Conservation (phyloP, 2,113 vertebrate species). For the Tilapia sparmanii region DNA sequence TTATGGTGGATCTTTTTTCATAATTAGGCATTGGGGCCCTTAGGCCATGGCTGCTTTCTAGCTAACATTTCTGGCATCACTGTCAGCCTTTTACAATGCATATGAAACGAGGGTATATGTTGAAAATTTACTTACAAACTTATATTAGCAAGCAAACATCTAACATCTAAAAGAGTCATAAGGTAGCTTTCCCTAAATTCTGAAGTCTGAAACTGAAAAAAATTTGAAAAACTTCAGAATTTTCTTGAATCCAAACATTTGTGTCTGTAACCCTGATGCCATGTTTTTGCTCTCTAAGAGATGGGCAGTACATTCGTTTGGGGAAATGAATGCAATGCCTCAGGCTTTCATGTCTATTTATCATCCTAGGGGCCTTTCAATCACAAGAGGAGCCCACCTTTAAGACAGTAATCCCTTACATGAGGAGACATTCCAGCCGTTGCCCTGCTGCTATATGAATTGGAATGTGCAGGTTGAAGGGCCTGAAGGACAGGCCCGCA, state of each 20-base stretch:
- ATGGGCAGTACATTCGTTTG: background rate
- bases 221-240: background rate
- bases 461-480: conserved; percentile 59
- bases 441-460: conserved; percentile 36
- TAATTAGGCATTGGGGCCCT: background rate
- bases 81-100: background rate
- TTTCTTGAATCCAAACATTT: background rate
- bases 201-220: background rate
- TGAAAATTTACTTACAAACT: background rate
- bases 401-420: conserved; percentile 57
- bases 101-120: background rate
- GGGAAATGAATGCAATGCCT: conserved; percentile 10
- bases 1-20: background rate
- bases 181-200: background rate
- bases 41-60: background rate
- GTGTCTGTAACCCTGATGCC: background rate
- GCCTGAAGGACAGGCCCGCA: conserved; percentile 51
- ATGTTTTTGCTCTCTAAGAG: background rate
- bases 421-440: conserved; percentile 54
- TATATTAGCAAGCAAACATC: background rate
- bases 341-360: conserved; percentile 40
- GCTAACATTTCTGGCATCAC: background rate
- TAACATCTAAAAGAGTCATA: background rate
- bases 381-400: conserved; percentile 37
- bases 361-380: conserved; percentile 42